Percentiles rank a stretch among this genome's conserved stretches.
phyloP scores from a whole-genome alignment of 2,797 vertebrate genomes.

The Simalia tracyae region DNA sequence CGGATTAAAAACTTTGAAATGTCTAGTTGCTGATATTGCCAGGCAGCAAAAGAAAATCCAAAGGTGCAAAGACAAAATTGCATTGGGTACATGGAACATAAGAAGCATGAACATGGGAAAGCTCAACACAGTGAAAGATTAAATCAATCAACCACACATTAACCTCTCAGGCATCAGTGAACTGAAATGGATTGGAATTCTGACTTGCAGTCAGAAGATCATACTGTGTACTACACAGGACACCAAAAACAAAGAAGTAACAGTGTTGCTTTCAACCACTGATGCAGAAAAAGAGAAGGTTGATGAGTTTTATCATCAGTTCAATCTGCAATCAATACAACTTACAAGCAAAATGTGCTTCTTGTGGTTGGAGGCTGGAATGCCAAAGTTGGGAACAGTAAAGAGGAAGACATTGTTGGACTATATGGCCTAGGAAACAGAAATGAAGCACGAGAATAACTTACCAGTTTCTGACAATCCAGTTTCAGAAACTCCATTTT shows the following conservation, averaged over 20 bases:
- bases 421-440: background rate
- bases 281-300: background rate
- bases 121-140: background rate
- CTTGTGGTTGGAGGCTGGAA: background rate
- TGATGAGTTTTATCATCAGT: background rate
- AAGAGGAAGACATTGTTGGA: background rate
- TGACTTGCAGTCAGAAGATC: background rate
- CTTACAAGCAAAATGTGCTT: background rate
- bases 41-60: background rate
- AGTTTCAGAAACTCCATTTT: background rate
- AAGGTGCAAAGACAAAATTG: background rate
- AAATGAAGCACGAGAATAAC: background rate
- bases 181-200: background rate
- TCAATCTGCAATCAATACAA: background rate
- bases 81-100: background rate
- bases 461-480: background rate
- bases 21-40: background rate
- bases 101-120: background rate
- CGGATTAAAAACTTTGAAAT: background rate
- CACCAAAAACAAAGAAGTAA: background rate
- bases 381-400: background rate
- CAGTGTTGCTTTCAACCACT: background rate
- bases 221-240: background rate
- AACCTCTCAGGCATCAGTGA: background rate
- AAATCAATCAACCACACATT: background rate